Percentiles rank a stretch among this genome's conserved stretches.
These are phyloP conservation scores for Actinostola sp. DNA, from an alignment of 92 coral and sea anemone genomes.

Conservation along the genomic window DNA sequence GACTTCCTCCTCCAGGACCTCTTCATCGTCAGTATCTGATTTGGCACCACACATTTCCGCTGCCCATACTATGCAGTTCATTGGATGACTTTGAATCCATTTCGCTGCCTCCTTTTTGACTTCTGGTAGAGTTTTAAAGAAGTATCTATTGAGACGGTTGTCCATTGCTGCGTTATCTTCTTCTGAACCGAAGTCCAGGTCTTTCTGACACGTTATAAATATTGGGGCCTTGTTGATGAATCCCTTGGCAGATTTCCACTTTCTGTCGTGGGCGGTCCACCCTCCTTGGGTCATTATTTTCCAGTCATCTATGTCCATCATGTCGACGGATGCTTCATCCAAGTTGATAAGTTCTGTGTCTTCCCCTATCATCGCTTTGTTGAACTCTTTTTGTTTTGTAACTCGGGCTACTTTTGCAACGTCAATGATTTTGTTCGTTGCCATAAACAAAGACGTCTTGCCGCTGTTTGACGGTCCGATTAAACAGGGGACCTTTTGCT, in stretches of 20 bases:
- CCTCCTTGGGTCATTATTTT: conserved; percentile 18
- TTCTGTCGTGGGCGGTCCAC: conserved; percentile 16
- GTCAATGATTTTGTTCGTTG: neutral
- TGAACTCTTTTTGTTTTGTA: conserved; percentile 14
- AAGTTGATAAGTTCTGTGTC: conserved; percentile 11
- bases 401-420: conserved; percentile 5
- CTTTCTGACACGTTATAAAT: conserved; percentile 12
- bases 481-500: conserved; percentile 14
- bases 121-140: neutral
- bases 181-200: conserved; percentile 1
- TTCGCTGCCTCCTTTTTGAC: conserved; percentile 1
- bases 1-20: neutral
- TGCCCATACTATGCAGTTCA: conserved; percentile 34
- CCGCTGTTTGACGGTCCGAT: conserved; percentile 20
- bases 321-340: conserved; percentile 15
- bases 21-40: neutral
- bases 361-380: conserved; percentile 21
- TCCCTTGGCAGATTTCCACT: conserved; percentile 3
- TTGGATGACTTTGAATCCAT: conserved; percentile 16
- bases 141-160: conserved; percentile 9
- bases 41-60: neutral
- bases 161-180: conserved; percentile 16
- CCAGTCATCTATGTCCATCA: conserved; percentile 28
- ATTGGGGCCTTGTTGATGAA: conserved; percentile 13
- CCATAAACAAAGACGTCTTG: conserved; percentile 3